Conservation (phyloP, 2,888 invertebrate genomes). For the Perdita meconis region DNA sequence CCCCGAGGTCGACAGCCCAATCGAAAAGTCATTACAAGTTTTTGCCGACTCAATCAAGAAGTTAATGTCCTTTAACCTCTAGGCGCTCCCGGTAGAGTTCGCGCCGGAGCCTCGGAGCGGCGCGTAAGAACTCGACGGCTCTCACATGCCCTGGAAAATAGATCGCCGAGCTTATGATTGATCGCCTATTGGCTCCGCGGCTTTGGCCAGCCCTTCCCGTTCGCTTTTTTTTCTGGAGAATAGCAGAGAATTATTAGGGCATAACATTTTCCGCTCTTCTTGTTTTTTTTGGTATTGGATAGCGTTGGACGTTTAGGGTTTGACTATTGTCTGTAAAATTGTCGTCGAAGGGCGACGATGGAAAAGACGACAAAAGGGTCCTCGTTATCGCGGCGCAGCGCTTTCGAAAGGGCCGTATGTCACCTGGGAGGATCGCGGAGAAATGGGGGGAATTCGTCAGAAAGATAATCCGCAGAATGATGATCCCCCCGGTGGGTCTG, state of each 20-base stretch:
- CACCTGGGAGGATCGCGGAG: slow-evolving; percentile 53
- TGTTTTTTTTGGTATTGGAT: too few relatives aligned
- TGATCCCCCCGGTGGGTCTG: slow-evolving; percentile 66
- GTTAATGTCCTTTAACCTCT: slow-evolving; percentile 83
- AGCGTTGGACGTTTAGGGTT: background rate
- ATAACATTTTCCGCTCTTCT: slow-evolving; percentile 19
- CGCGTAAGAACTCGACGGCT: slow-evolving; percentile 80
- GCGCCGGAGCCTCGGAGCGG: slow-evolving; percentile 65
- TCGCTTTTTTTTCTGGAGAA: slow-evolving; percentile 50
- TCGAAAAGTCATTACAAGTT: slow-evolving; percentile 84
- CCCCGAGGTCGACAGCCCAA: slow-evolving; percentile 66
- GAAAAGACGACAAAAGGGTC: slow-evolving; percentile 11
- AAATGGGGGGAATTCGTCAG: slow-evolving; percentile 63
- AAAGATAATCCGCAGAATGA: slow-evolving; percentile 70
- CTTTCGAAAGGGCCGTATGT: slow-evolving; percentile 52
- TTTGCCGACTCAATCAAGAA: slow-evolving; percentile 82
- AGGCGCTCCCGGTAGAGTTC: slow-evolving; percentile 77
- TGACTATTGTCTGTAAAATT: too few relatives aligned
- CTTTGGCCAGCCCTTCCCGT: slow-evolving; percentile 53
- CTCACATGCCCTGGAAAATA: slow-evolving; percentile 82
- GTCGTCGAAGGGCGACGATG: background rate
- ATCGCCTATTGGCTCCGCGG: slow-evolving; percentile 78
- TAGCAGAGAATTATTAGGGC: slow-evolving; percentile 60
- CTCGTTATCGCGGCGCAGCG: slow-evolving; percentile 31
- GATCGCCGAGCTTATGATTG: slow-evolving; percentile 82